Percentiles rank a stretch among this genome's conserved stretches.
Conservation (phyloP, 2,888 invertebrate species). For the Sylvicola fuscatus region DNA sequence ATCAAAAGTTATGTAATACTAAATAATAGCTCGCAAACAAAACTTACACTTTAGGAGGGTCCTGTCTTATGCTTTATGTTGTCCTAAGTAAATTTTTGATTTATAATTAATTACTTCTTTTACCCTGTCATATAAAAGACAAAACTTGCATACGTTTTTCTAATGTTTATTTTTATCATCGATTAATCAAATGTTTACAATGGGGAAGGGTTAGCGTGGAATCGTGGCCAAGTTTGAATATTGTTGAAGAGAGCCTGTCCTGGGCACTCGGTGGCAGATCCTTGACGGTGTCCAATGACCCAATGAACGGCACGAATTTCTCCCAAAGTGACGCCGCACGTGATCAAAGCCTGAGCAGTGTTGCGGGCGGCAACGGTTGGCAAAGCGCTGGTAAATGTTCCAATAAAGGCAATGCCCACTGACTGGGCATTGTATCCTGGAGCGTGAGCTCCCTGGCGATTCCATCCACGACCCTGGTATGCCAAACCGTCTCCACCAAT, state of each 20-base stretch:
- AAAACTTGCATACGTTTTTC: not conserved
- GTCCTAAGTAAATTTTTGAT: no score
- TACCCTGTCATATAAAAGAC: no score
- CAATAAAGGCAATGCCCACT: constrained; percentile 40
- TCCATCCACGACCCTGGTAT: constrained; percentile 45
- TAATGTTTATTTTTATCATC: not conserved
- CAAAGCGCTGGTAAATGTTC: constrained; percentile 19
- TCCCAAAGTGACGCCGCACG: constrained; percentile 30
- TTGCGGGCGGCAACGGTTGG: constrained; percentile 9
- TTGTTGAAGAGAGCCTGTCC: constrained; percentile 30
- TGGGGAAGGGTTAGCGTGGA: constrained; percentile 14
- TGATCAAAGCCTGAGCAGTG: constrained; percentile 30
- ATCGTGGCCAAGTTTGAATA: constrained; percentile 34
- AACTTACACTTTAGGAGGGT: no score
- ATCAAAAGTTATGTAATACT: no score
- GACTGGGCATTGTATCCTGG: constrained; percentile 34
- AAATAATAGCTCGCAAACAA: no score
- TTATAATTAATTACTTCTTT: no score
- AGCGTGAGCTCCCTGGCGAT: constrained; percentile 38
- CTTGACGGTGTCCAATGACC: constrained; percentile 32
- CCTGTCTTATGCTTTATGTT: no score
- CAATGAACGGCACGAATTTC: constrained; percentile 30
- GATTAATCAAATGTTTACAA: not conserved
- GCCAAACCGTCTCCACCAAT: constrained; percentile 40
- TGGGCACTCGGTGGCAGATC: constrained; percentile 32